Evolutionary conservation across 1,140 invertebrate genomes (phyloP).

Genomic region (Mamestra configurata): DNA sequence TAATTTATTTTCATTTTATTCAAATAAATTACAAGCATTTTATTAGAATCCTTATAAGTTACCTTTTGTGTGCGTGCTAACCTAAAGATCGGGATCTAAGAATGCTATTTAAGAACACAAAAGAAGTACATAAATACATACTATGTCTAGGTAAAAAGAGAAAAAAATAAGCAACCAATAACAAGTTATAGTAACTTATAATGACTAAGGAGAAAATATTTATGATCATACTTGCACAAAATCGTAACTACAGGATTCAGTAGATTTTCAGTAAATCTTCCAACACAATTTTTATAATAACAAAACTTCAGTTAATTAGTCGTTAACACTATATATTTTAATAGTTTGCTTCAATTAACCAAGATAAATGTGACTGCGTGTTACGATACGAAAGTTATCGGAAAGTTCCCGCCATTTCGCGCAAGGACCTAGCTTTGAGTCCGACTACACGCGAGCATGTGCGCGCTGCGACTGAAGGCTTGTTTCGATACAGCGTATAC

Average conservation of each 20-base stretch:
- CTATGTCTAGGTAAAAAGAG: not conserved
- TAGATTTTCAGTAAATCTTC: constrained; percentile 19
- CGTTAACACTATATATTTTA: constrained; percentile 1
- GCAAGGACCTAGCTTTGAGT: constrained; percentile 55
- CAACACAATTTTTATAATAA: constrained; percentile 22
- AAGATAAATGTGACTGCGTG: constrained; percentile 56
- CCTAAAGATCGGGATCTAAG: too few species aligned
- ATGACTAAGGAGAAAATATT: not conserved
- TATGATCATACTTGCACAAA: constrained; percentile 28
- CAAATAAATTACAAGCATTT: too few species aligned
- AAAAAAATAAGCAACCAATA: not conserved
- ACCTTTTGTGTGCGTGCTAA: too few species aligned
- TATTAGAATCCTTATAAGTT: too few species aligned
- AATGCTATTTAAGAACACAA: too few species aligned
- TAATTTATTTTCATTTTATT: too few species aligned
- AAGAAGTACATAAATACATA: not conserved
- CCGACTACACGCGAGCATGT: constrained; percentile 72
- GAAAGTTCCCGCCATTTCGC: constrained; percentile 82
- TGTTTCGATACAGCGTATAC: constrained; percentile 75
- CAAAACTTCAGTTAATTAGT: constrained; percentile 7
- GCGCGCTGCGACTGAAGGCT: constrained; percentile 82
- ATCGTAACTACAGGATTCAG: not conserved
- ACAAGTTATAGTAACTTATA: not conserved
- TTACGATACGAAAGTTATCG: constrained; percentile 71
- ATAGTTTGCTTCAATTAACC: not conserved